Percentiles rank a stretch among this genome's conserved stretches.
These are phyloP conservation scores for Drosophila carrolli DNA, from an alignment of 1,140 invertebrate species.

Conservation along the genomic window DNA sequence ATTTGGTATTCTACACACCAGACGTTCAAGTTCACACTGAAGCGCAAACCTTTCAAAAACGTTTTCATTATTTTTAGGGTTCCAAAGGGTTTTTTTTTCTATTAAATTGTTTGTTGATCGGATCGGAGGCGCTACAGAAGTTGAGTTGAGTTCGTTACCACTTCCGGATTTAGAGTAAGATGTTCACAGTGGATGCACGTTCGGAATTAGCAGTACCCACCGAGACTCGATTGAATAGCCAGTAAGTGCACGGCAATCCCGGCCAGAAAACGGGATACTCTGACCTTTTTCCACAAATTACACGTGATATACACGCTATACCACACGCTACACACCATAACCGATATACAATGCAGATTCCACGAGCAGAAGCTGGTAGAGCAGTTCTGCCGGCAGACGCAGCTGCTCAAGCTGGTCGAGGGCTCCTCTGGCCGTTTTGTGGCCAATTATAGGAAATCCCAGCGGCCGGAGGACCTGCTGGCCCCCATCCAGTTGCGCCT, in stretches of 20 bases:
- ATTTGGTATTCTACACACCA: background rate
- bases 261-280: background rate
- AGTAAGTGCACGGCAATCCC: conserved; percentile 41
- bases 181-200: conserved; percentile 52
- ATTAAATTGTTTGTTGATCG: too few relatives aligned
- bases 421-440: conserved; percentile 45
- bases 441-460: conserved; percentile 31
- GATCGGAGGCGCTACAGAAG: too few relatives aligned
- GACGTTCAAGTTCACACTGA: background rate
- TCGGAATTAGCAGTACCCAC: conserved; percentile 2
- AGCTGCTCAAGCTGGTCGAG: conserved; percentile 64
- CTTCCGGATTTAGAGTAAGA: conserved; percentile 17
- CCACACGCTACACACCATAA: background rate
- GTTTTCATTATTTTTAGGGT: background rate
- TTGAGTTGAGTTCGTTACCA: background rate
- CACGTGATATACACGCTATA: background rate
- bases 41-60: background rate
- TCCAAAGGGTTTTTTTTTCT: background rate
- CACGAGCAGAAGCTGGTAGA: conserved; percentile 66
- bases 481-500: conserved; percentile 61
- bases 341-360: conserved; percentile 48
- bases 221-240: conserved; percentile 29
- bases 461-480: conserved; percentile 60
- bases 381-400: conserved; percentile 51
- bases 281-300: background rate